Conservation (phyloP, 1,140 invertebrate genomes). For the Heliothis virescens region DNA sequence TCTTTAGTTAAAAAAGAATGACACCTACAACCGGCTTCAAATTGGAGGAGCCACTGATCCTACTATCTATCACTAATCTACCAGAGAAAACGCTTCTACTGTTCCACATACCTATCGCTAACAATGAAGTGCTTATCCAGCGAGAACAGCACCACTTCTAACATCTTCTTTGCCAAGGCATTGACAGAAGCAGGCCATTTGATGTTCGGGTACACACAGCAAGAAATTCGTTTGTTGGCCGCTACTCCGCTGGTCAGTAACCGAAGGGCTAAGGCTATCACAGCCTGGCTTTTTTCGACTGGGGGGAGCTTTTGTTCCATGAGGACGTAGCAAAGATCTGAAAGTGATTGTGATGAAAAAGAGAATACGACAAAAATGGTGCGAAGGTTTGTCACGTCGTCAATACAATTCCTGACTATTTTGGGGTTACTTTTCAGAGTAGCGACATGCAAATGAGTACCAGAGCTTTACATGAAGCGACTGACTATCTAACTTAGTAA, state of each 20-base stretch:
- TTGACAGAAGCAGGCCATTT: conserved; percentile 67
- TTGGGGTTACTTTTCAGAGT: no score
- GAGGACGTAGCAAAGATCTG: conserved; percentile 69
- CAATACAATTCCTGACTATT: no score
- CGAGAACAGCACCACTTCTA: conserved; percentile 61
- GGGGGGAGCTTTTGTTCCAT: conserved; percentile 66
- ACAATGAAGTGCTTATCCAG: conserved; percentile 67
- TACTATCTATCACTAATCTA: no score
- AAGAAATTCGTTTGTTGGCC: conserved; percentile 50
- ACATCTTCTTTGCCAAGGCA: conserved; percentile 58
- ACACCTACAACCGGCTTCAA: no score
- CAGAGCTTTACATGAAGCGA: no score
- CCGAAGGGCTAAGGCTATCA: conserved; percentile 64
- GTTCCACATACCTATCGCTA: conserved; percentile 65
- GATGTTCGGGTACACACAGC: conserved; percentile 69
- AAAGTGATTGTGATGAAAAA: not conserved
- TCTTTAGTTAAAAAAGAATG: no score
- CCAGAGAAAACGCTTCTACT: not conserved
- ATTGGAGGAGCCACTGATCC: no score
- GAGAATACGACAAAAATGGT: no score
- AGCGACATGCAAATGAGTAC: no score
- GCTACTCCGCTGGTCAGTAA: conserved; percentile 62
- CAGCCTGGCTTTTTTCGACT: conserved; percentile 67
- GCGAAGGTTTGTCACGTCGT: no score
- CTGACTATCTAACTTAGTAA: no score